Base-by-base conservation (phyloP, 2,113 vertebrate genomes). In the Etheostoma cragini region DNA sequence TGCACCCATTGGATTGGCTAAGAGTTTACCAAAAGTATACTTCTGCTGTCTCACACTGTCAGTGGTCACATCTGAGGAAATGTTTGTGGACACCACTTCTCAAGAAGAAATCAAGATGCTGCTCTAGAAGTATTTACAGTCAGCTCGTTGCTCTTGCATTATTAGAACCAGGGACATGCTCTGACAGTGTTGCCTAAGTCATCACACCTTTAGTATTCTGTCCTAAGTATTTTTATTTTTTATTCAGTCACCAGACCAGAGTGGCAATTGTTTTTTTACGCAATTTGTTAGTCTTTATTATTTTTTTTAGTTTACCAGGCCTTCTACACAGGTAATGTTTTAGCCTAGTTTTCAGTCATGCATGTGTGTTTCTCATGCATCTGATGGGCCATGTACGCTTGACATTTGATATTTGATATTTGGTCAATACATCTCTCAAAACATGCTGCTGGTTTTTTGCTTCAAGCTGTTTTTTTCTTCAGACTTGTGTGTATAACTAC, bases 111-210 rank as follows among this genome's bases (percentile, higher is more conserved):
- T 62, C 45, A 78, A 68, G 14, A 69, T 60, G 81, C 65, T 83
- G 69, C 75, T 88, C 45, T 50, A 63, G 14, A 76, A 74, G 54
- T 86, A 64, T 84, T 80, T 72, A 58, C 49, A 52, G 62, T 76
- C 24, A 1, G 14, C 38, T 58, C 71, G 21, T 50, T 62, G 49
- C 19, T 72, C 45, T 66, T 24, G 11, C n/a, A 16, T 6, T 71
- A 33, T 17, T 67, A 63, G 15, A 35, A 61, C 63, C 13, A 50
- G 65, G 45, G 53, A 61, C 22, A 3, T 35, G n/a, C 19, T 72
- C 52, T 56, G 52, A 76, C 73, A 87, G 86, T 87, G 82, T 91
- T 86, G n/a, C 30, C 17, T 6, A 62, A 54, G 17, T 45, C 45
- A 61, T 74, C 58, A n/a, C 26, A 15, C 57, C 6, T 78, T 61